Evolutionary conservation across 2,113 vertebrate species (phyloP), one percentile per base, ranked within the genome.

Genomic region (Pungitius pungitius): DNA sequence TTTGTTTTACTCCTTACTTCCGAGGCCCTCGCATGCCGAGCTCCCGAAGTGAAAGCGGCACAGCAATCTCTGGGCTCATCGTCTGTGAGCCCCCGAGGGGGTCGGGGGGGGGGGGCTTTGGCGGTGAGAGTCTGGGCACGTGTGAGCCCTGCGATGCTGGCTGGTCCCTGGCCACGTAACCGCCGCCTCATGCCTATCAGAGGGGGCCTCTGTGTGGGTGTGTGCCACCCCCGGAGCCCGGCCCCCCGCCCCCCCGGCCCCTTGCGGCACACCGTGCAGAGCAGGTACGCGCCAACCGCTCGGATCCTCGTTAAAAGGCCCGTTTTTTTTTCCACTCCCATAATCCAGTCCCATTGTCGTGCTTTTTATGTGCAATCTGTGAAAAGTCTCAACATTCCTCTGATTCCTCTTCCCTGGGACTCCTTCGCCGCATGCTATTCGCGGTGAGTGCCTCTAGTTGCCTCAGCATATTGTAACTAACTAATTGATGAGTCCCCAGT

Each of bases 61-160:
- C 69, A 49, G 66, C 80, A 81, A 84, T 90, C 78, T 80, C 78
- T 77, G 69, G 82, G 75, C 84, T 84, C 85, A 75, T 87, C 76
- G 85, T 77, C 82, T 70, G 69, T 39, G 0, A 11, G 58, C 80
- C 75, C 81, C 82, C 70, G 62, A 73, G 86, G 88, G 39, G 30
- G 81, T 81, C 70, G 62, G 71, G 86, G 87, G 85, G 73, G n/a
- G n/a, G n/a, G n/a, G n/a, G n/a, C n/a, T 37, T 85, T 70, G 56
- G 74, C 57, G 74, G 79, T 75, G 47, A 83, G 78, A 90, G 81
- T 90, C 89, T 71, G 49, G 77, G 82, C 91, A 91, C 83, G 83
- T 90, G 81, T 80, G 51, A 67, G 73, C 78, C 81, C 59, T 78
- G 80, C 79, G 52, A 71, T 6, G 69, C 84, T 89, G 89, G 90